Conservation (phyloP, 1,140 invertebrate species). For the Macrocentrus cingulum region DNA sequence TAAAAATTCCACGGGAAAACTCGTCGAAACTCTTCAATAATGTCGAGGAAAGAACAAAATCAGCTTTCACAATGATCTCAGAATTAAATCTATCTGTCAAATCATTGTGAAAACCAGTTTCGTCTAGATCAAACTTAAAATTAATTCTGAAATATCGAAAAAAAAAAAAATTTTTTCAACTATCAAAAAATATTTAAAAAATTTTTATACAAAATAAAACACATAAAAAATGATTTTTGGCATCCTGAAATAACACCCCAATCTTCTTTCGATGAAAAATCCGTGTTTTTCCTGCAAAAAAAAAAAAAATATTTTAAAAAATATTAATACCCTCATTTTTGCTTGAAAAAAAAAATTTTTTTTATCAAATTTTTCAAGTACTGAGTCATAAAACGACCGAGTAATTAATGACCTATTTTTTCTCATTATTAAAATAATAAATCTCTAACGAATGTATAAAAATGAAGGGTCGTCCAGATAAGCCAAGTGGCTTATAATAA, state of each 20-base stretch:
- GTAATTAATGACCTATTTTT: too few relatives aligned
- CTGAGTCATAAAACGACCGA: too few relatives aligned
- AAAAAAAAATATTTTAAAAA: conserved; percentile 9
- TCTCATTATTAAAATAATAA: too few relatives aligned
- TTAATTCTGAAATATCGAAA: background rate
- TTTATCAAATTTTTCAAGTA: too few relatives aligned
- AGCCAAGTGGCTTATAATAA: too few relatives aligned
- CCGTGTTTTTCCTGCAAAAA: conserved; percentile 22
- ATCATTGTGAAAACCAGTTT: conserved; percentile 93
- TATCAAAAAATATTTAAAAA: too few relatives aligned
- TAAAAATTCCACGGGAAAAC: background rate
- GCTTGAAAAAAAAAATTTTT: background rate
- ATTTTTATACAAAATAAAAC: too few relatives aligned
- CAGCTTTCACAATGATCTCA: conserved; percentile 95
- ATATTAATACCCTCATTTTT: background rate
- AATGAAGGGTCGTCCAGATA: too few relatives aligned
- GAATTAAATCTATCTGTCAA: conserved; percentile 81
- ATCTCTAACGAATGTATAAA: too few relatives aligned
- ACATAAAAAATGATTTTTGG: too few relatives aligned
- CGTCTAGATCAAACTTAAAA: conserved; percentile 57
- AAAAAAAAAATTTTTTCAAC: background rate
- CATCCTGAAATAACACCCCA: too few relatives aligned
- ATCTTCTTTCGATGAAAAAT: too few relatives aligned
- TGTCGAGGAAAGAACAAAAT: conserved; percentile 70
- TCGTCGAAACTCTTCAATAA: conserved; percentile 21